Evolutionary conservation across 2,797 vertebrate species (phyloP).

Genomic region (Alcedo quadribrachys): DNA sequence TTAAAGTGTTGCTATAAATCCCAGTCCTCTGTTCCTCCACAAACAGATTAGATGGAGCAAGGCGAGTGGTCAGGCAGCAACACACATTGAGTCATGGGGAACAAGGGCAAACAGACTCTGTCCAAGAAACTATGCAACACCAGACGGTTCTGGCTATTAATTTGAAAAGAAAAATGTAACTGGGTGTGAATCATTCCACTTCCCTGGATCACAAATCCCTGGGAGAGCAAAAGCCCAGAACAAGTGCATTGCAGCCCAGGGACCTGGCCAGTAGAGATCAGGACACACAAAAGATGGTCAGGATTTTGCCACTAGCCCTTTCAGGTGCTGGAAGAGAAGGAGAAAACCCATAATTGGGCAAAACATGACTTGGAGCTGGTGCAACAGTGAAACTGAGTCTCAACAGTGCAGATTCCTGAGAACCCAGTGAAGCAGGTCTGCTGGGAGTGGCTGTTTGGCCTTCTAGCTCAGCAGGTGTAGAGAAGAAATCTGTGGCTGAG

Average conservation of each 20-base stretch:
- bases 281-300: background rate
- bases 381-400: background rate
- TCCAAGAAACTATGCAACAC: background rate
- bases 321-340: background rate
- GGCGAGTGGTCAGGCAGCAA: background rate
- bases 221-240: background rate
- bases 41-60: background rate
- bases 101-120: background rate
- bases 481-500: background rate
- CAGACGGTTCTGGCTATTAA: background rate
- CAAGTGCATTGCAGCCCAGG: accelerated
- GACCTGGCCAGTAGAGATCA: background rate
- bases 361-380: background rate
- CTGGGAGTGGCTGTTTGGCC: background rate
- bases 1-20: background rate
- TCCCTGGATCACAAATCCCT: background rate
- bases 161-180: background rate
- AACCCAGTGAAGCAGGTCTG: background rate
- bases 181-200: background rate
- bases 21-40: background rate
- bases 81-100: background rate
- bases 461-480: background rate
- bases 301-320: background rate
- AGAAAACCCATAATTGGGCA: background rate
- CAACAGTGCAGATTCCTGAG: background rate